phyloP scores from a whole-genome alignment of 2,888 invertebrate species.

The Leptopilina myrica region DNA sequence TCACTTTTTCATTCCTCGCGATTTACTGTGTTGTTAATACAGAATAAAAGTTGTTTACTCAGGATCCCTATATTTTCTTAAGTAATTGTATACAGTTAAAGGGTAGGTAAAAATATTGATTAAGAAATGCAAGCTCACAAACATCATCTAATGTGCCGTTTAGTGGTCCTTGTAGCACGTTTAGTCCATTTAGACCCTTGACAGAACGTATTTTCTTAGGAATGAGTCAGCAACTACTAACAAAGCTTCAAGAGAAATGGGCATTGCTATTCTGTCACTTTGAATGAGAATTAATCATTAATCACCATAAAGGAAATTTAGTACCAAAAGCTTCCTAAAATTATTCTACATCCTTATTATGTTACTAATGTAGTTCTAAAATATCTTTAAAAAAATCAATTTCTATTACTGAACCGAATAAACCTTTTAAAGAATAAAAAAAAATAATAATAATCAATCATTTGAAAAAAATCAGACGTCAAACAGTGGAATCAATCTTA shows the following conservation, averaged over 20 bases:
- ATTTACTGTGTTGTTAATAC: no score
- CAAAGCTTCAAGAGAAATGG: slow-evolving; percentile 15
- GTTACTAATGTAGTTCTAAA: background rate
- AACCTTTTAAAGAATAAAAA: background rate
- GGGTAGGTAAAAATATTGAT: slow-evolving; percentile 6
- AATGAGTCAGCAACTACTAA: slow-evolving; percentile 15
- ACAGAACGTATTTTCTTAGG: slow-evolving; percentile 18
- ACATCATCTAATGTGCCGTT: background rate
- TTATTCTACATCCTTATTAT: background rate
- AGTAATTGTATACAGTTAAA: background rate
- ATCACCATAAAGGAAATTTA: background rate
- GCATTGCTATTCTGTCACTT: slow-evolving; percentile 22
- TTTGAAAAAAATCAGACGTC: no score
- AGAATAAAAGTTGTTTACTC: no score
- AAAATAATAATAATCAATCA: no score
- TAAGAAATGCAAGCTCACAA: slow-evolving; percentile 15
- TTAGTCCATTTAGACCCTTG: slow-evolving; percentile 25
- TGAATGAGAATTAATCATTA: slow-evolving; percentile 22
- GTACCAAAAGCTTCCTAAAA: background rate
- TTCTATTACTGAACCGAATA: background rate
- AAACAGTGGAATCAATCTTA: no score
- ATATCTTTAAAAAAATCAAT: slow-evolving; percentile 1
- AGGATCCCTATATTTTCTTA: background rate
- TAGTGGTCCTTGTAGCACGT: slow-evolving; percentile 1
- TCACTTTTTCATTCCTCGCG: no score